These are phyloP conservation scores for Vulpes ferrilata DNA, from an alignment of 2,113 vertebrate species.

Conservation along the genomic window DNA sequence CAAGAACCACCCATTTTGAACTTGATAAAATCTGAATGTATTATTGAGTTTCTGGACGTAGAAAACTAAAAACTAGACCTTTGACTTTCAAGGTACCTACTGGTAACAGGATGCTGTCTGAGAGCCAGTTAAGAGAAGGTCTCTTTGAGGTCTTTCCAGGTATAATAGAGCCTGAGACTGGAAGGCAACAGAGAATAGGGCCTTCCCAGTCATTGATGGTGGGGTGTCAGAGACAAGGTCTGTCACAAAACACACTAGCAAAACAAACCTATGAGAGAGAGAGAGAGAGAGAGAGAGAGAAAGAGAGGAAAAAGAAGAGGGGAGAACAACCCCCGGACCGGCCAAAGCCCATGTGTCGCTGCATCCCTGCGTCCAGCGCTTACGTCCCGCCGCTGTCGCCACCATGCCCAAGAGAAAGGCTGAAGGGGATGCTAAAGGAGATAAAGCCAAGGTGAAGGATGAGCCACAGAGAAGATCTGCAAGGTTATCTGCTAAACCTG, in stretches of 20 bases:
- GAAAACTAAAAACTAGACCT: neutral
- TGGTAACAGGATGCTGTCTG: neutral
- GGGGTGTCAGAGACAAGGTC: neutral
- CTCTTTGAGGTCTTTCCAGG: neutral
- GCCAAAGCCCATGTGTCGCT: too few species aligned
- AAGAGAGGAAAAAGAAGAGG: accelerated
- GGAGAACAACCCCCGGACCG: too few species aligned
- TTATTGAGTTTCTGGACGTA: neutral
- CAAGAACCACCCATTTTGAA: neutral
- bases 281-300: too few species aligned
- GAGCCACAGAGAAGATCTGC: too few species aligned
- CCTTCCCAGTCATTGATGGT: neutral
- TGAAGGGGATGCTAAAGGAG: too few species aligned
- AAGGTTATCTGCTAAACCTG: too few species aligned
- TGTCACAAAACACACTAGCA: neutral
- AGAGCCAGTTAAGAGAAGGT: neutral
- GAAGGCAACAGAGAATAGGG: neutral
- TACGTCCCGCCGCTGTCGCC: too few species aligned
- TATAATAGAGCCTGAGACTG: neutral
- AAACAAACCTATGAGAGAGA: neutral
- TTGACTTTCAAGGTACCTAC: neutral
- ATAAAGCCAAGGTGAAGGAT: too few species aligned
- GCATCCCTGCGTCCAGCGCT: too few species aligned
- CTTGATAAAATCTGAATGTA: neutral
- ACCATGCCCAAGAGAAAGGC: too few species aligned